Base-by-base conservation (phyloP, 2,888 invertebrate species). In the Heliconius hortense region DNA sequence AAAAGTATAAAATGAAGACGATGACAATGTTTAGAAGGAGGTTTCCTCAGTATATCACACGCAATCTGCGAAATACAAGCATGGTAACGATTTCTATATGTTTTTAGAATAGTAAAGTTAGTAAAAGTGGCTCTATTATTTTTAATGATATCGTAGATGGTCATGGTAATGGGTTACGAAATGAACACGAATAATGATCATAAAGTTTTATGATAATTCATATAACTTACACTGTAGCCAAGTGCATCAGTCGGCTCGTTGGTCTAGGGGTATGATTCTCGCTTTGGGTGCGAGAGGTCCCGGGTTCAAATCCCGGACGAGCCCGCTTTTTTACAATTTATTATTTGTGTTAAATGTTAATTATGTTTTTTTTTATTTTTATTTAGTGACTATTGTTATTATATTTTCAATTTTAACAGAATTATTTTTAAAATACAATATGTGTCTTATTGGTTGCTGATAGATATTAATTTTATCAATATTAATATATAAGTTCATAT, bases 221-320 rank as follows among this genome's bases (percentile, higher is more conserved):
- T 31, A 39, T 24, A 39, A 39, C 0, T 18, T 10, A 59, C 4
- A 60, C 13, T n/a, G 18, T 24, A 18, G 24, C 8, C 1, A 1
- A 0, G 1, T 4, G 4, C 1, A 1, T 31, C 53, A 62, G 31
- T 72, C 76, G 89, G 90, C 89, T 89, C 89, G 89, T 88, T 89
- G 89, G 90, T 90, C 89, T 89, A 89, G 89, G 85, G 89, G 90
- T 87, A 89, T 89, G 89, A 89, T 89, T 89, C 86, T 88, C 87
- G 88, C 88, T 90, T 89, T 85, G 90, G 90, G 89, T 91, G 90
- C 88, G 90, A 90, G 89, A 89, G 90, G 90, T 89, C 89, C 89
- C 89, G 90, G 90, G 90, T 90, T 91, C 90, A 89, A 90, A 89
- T 90, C 89, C 90, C 89, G 89, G 89, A 88, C 89, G 89, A 87